These are phyloP conservation scores for Altica lythri DNA, from an alignment of 2,888 invertebrate genomes.

Conservation along the genomic window DNA sequence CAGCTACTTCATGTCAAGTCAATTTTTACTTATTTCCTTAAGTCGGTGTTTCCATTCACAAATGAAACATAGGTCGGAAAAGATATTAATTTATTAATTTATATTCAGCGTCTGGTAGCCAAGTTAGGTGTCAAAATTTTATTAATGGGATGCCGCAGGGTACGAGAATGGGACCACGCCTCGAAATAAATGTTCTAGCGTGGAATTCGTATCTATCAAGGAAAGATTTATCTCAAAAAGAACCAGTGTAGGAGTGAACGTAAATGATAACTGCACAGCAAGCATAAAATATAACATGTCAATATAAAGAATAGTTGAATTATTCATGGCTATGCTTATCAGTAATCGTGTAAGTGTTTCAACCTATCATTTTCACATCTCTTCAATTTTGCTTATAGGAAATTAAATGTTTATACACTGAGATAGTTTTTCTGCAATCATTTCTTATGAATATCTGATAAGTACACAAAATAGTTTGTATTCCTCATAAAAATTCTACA, in stretches of 20 bases:
- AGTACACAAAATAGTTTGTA: no score
- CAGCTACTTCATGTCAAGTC: slow-evolving; percentile 10
- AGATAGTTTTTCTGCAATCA: no score
- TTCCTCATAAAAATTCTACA: no score
- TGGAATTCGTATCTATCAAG: slow-evolving; percentile 48
- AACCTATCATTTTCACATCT: slow-evolving; percentile 24
- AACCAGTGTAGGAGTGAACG: slow-evolving; percentile 42
- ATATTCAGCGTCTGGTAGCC: slow-evolving; percentile 56
- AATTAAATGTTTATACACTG: no score
- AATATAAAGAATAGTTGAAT: slow-evolving; percentile 42
- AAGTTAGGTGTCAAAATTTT: slow-evolving; percentile 55
- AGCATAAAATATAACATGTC: slow-evolving; percentile 44
- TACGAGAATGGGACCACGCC: slow-evolving; percentile 48
- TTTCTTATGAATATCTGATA: no score
- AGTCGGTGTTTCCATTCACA: slow-evolving; percentile 23
- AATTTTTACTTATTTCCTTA: slow-evolving; percentile 18
- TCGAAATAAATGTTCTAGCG: slow-evolving; percentile 43
- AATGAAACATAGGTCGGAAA: slow-evolving; percentile 31
- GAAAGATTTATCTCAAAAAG: slow-evolving; percentile 30
- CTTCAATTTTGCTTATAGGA: neutral
- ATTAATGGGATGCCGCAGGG: slow-evolving; percentile 53
- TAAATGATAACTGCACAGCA: slow-evolving; percentile 41
- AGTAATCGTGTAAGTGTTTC: slow-evolving; percentile 40
- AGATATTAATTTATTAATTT: slow-evolving; percentile 54
- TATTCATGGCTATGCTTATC: slow-evolving; percentile 44